Evolutionary conservation across 2,113 vertebrate genomes (phyloP), one percentile per base, ranked within the genome.

Genomic region (Pithys albifrons): DNA sequence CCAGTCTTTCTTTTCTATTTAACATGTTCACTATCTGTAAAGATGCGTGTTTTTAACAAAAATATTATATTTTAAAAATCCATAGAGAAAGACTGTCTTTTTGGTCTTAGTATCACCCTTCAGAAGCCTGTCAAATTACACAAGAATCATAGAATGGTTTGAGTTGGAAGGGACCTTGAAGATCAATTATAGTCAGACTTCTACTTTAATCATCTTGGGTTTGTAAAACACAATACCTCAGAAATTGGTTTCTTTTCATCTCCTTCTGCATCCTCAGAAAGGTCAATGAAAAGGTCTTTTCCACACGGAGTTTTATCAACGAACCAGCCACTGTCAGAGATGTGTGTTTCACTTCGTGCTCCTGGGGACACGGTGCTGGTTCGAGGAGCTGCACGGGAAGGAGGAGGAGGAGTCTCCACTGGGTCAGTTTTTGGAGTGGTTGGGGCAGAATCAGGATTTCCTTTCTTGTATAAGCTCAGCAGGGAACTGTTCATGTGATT

Each of bases 401-500:
- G 67, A 62, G 39, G 29, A 5, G 72, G 29, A 5, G 72, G 76
- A 13, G 90, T 74, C 80, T 97, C 96, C 33, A 74, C 41, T 18
- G 90, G 55, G 12, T 90, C 94, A 62, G 89, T 91, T 83, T 97
- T 97, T 12, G 93, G 92, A 74, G 98, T 95, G 29, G 85, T 20
- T 46, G 85, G 73, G 81, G 89, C 15, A 29, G 97, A 97, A 54
- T 98, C 97, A 0, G 97, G 92, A 78, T 97, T 97, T 89, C 98
- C 98, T 92, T 98, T 99, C 86, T 98, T 98, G 95, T 99, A 99
- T 33, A 99, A 98, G 25, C 98, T 98, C 10, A 99, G 96, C 46
- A 99, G 95, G 35, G 99, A 99, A 83, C 86, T 98, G 97, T 99
- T 99, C 99, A 99, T 98, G 69, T 99, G 98, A 97, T 99, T 99